Evolutionary conservation across 2,888 invertebrate species (phyloP), one percentile per base, ranked within the genome.

Genomic region (Digitonthophagus gazella): DNA sequence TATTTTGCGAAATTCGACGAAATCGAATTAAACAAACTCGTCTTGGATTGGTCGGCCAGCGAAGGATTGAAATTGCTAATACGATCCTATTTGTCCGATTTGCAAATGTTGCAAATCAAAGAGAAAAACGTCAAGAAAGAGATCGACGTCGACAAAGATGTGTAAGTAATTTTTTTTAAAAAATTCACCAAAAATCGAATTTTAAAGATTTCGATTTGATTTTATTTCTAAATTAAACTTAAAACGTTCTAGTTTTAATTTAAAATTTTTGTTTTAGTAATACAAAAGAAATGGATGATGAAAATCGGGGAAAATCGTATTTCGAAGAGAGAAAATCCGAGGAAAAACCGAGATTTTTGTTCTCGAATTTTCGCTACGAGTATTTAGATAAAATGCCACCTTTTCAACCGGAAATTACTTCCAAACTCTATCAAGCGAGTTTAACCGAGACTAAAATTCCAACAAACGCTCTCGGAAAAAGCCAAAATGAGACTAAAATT

Each of bases 21-120:
- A 57, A 71, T 78, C 2, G 80, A 82, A 69, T 72, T 80, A 22
- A 73, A 76, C 3, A 81, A 80, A 72, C 77, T 85, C 54, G 79
- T 76, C 15, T 82, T 83, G 44, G 85, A 86, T 73, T 80, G 82
- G 55, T 83, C 85, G 1, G 80, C 84, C 5, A 80, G 83, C 19
- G 85, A 86, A 69, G 89, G 87, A 0, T 84, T 89, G 67, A 89
- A 88, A 75, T 83, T 89, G 64, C 78, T 89, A 15, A 87, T 89
- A 16, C 83, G 89, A 64, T 88, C 89, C 67, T 89, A 89, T 74
- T 80, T 89, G 74, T 82, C 82, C 0, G 82, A 83, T 68, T 65
- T 83, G 58, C 82, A 83, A 73, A 76, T 83, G 16, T 69, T 82
- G 66, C 81, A 80, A 28, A 65, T 82, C 44, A 81, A 79, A 69